These are phyloP conservation scores for Lepidurus packardi DNA, from an alignment of 1,140 invertebrate genomes.

Conservation along the genomic window DNA sequence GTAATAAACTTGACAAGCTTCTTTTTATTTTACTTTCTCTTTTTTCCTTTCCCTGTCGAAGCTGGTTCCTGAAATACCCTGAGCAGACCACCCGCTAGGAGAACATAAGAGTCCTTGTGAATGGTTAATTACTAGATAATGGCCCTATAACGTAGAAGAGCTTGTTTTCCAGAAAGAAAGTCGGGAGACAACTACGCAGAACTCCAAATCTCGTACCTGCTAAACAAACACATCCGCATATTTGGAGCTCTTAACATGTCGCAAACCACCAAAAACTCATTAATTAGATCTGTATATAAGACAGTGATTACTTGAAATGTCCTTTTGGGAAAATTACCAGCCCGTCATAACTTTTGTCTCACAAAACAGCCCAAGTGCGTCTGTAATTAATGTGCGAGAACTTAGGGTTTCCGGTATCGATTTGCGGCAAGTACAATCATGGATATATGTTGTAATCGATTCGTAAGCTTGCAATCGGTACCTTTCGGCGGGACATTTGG, in stretches of 20 bases:
- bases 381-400: too few species aligned
- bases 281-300: too few species aligned
- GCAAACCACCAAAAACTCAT: too few species aligned
- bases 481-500: background rate
- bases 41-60: background rate
- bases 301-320: too few species aligned
- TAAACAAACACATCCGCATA: background rate
- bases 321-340: too few species aligned
- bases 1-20: background rate
- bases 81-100: background rate
- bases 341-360: too few species aligned
- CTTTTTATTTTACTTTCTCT: background rate
- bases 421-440: too few species aligned
- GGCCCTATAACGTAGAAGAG: background rate
- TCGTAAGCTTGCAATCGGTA: too few species aligned
- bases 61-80: background rate
- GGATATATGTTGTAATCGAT: too few species aligned
- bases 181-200: background rate
- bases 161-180: background rate
- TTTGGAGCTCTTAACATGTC: too few species aligned
- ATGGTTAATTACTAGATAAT: constrained; percentile 11
- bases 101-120: background rate
- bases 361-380: too few species aligned
- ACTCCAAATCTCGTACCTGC: background rate
- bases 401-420: too few species aligned